Base-by-base conservation (phyloP, 2,113 vertebrate genomes). In the Sorex fumeus region DNA sequence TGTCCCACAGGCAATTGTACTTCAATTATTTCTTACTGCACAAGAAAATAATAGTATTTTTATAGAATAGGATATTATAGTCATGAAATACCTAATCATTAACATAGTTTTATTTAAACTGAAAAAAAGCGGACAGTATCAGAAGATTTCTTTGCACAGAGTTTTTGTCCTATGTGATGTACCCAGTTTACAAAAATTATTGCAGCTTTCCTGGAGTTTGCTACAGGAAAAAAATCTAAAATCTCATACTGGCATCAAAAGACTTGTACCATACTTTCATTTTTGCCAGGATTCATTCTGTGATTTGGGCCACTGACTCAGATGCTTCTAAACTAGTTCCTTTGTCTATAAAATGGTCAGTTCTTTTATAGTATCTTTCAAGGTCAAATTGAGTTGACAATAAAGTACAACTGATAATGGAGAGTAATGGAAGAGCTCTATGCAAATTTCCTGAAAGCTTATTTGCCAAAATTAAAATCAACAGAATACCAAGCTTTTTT, bases 21-120 rank as follows among this genome's bases (percentile, higher is more conserved):
- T 88, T 93, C 91, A 93, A 67, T 93, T 90, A 94, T 75, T 95
- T 95, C 86, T 78, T 85, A 32, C 79, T 92, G 92, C 8, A 25
- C 47, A 66, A 66, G 36, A 84, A 91, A 94, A 93, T 27, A 85
- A 82, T 76, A 87, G n/a, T 69, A 76, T 92, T 93, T 75, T 19
- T 85, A n/a, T 74, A 94, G 30, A 71, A 96, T 92, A 91, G 84
- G 87, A 34, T 84, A 19, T 30, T 32, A 40, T 19, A 57, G 25
- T 62, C 92, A 71, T 62, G 94, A 69, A 92, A 79, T 87, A 11
- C 72, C 28, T 69, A 62, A 70, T 86, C n/a, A 11, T 67, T 69
- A 84, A 84, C 84, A 62, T 60, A 40, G 53, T 93, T 92, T 92
- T 84, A 71, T 80, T 92, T 83, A 64, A 95, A 93, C 12, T 43